phyloP scores from a whole-genome alignment of 2,113 vertebrate species.

The Calcarius ornatus region DNA sequence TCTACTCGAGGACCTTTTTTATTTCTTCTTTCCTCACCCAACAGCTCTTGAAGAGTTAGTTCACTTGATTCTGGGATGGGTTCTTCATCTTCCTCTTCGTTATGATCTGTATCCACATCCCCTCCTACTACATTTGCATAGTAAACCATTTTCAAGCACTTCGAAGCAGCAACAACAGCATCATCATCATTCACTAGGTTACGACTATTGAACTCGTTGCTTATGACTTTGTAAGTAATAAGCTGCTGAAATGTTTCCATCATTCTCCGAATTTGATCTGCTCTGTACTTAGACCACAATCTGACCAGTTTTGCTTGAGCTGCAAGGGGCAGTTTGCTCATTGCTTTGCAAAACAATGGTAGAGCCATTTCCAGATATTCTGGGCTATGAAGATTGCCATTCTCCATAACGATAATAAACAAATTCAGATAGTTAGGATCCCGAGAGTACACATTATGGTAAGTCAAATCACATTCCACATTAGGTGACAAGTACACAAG shows the following conservation, averaged over 20 bases:
- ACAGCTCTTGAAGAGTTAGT: slow-evolving; percentile 90
- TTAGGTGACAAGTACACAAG: slow-evolving; percentile 94
- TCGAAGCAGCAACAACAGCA: slow-evolving; percentile 91
- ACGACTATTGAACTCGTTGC: slow-evolving; percentile 90
- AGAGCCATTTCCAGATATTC: slow-evolving; percentile 96
- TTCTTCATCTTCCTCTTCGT: slow-evolving; percentile 94
- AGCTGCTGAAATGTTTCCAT: slow-evolving; percentile 99
- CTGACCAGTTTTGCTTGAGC: slow-evolving; percentile 87
- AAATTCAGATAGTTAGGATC: slow-evolving; percentile 96
- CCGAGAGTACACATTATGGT: slow-evolving; percentile 91
- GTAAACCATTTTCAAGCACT: slow-evolving; percentile 97
- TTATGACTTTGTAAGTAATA: slow-evolving; percentile 96
- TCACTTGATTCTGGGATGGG: slow-evolving; percentile 89
- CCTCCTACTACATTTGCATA: slow-evolving; percentile 94
- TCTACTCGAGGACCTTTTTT: slow-evolving; percentile 92
- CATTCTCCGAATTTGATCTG: slow-evolving; percentile 88
- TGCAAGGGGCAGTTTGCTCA: slow-evolving; percentile 92
- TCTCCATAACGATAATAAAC: slow-evolving; percentile 97
- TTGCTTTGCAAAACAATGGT: slow-evolving; percentile 95
- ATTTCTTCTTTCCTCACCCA: slow-evolving; percentile 93
- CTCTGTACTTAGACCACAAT: slow-evolving; percentile 88
- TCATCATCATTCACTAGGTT: slow-evolving; percentile 95
- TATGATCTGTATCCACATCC: slow-evolving; percentile 87
- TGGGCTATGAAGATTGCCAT: slow-evolving; percentile 95
- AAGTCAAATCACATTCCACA: slow-evolving; percentile 95